Conservation (phyloP, 2,888 invertebrate genomes). For the Drosophila longiperda region DNA sequence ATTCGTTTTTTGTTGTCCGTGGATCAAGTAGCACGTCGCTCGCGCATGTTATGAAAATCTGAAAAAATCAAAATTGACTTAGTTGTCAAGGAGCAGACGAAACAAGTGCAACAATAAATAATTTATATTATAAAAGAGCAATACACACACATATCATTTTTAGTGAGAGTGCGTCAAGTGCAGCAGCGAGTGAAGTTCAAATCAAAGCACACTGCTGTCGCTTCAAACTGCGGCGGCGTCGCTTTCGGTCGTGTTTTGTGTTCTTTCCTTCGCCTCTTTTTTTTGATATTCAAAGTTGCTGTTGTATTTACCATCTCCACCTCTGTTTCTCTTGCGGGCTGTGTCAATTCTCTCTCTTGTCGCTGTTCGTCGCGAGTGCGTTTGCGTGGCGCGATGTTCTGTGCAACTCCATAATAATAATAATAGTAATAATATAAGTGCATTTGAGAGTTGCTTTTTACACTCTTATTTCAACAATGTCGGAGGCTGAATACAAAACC, state of each 20-base stretch:
- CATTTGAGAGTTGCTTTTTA: slow-evolving; percentile 26
- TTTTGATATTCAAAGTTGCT: slow-evolving; percentile 57
- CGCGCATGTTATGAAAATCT: slow-evolving; percentile 49
- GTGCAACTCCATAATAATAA: slow-evolving; percentile 28
- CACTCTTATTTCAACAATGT: slow-evolving; percentile 53
- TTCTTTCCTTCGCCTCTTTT: slow-evolving; percentile 43
- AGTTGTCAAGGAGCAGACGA: slow-evolving; percentile 34
- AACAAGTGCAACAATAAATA: slow-evolving; percentile 39
- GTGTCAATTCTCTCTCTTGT: background rate
- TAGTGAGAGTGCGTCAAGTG: slow-evolving; percentile 25
- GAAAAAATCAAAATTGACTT: slow-evolving; percentile 21
- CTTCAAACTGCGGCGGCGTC: slow-evolving; percentile 59
- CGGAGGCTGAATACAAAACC: slow-evolving; percentile 69
- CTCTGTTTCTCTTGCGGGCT: slow-evolving; percentile 1
- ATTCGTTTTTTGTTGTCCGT: slow-evolving; percentile 49
- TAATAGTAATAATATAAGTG: slow-evolving; percentile 20
- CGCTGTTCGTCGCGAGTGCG: slow-evolving; percentile 44
- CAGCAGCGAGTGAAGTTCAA: slow-evolving; percentile 54
- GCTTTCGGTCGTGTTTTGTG: slow-evolving; percentile 42
- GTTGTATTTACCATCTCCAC: slow-evolving; percentile 14
- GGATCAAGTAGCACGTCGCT: slow-evolving; percentile 36
- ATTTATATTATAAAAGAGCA: slow-evolving; percentile 9
- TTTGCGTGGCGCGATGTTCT: slow-evolving; percentile 68
- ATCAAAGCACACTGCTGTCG: slow-evolving; percentile 54
- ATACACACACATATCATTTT: background rate